These are phyloP conservation scores for Planococcus citri DNA, from an alignment of 1,140 invertebrate genomes.

Conservation along the genomic window DNA sequence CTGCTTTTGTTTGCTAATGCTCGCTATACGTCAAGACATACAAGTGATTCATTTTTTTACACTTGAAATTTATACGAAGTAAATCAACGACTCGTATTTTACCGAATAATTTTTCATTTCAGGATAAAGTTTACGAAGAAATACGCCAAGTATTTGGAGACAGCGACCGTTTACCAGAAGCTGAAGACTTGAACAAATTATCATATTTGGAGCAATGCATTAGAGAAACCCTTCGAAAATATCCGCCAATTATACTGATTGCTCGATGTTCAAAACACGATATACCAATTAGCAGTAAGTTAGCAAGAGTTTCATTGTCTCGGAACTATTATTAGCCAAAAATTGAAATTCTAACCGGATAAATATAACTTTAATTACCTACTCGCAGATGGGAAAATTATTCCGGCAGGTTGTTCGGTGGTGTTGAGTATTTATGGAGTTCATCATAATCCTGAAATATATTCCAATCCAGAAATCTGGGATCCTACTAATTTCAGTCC, in stretches of 20 bases:
- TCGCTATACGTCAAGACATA: slow-evolving; percentile 44
- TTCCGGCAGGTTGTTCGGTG: slow-evolving; percentile 51
- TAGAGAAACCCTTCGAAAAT: slow-evolving; percentile 26
- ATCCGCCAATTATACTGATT: slow-evolving; percentile 47
- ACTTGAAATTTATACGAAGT: background rate
- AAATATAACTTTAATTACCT: too few species aligned
- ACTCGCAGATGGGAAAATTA: slow-evolving; percentile 8
- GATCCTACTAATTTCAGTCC: slow-evolving; percentile 43
- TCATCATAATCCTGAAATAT: slow-evolving; percentile 39
- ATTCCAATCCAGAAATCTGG: slow-evolving; percentile 41
- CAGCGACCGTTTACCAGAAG: background rate
- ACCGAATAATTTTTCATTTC: background rate
- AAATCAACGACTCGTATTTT: background rate
- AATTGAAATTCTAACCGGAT: too few species aligned
- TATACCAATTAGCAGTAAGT: slow-evolving; percentile 36
- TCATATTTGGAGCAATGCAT: slow-evolving; percentile 23
- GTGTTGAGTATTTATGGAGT: slow-evolving; percentile 47
- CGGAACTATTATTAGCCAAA: too few species aligned
- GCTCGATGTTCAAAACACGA: slow-evolving; percentile 42
- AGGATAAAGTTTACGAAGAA: background rate
- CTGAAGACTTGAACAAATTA: background rate
- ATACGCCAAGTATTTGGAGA: background rate
- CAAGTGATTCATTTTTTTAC: slow-evolving; percentile 33
- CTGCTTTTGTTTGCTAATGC: slow-evolving; percentile 36
- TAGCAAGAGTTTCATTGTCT: too few species aligned